Evolutionary conservation across 2,113 vertebrate species (phyloP).

Genomic region (Cinclus mexicanus): DNA sequence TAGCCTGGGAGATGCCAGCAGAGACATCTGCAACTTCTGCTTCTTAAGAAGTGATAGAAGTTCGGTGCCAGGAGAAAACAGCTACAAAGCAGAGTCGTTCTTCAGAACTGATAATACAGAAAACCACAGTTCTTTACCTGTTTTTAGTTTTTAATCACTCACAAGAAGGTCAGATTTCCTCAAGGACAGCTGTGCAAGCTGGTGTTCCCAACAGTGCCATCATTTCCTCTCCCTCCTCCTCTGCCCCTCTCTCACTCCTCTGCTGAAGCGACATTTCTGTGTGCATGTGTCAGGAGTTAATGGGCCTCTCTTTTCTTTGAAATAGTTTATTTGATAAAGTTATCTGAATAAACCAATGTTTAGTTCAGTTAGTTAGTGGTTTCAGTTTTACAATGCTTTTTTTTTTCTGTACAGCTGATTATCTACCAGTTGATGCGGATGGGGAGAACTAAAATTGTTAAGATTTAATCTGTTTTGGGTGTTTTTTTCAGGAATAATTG

Average conservation of each 20-base stretch:
- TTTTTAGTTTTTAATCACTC: not conserved
- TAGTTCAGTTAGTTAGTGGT: not conserved
- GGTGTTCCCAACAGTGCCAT: not conserved
- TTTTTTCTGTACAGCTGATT: not conserved
- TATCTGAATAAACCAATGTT: not conserved
- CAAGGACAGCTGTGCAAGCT: not conserved
- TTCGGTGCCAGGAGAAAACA: not conserved
- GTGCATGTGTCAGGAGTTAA: not conserved
- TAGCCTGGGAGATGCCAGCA: not conserved
- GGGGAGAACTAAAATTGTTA: not conserved
- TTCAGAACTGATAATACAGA: not conserved
- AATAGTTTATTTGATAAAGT: not conserved
- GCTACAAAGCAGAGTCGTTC: not conserved
- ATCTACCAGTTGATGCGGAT: not conserved
- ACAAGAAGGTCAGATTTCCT: not conserved
- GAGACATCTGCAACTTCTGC: not conserved
- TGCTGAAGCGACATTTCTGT: accelerated
- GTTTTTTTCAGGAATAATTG: not conserved
- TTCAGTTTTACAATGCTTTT: not conserved
- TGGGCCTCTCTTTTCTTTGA: not conserved
- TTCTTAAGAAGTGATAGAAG: not conserved
- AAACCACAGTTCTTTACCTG: not conserved
- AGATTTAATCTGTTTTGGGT: not conserved
- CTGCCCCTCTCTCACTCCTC: not conserved
- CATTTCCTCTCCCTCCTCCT: not conserved